A percentile compares a stretch with the other conserved stretches of the same genome.
Evolutionary conservation across 2,113 vertebrate genomes (phyloP).

Genomic region (Chloebia gouldiae): DNA sequence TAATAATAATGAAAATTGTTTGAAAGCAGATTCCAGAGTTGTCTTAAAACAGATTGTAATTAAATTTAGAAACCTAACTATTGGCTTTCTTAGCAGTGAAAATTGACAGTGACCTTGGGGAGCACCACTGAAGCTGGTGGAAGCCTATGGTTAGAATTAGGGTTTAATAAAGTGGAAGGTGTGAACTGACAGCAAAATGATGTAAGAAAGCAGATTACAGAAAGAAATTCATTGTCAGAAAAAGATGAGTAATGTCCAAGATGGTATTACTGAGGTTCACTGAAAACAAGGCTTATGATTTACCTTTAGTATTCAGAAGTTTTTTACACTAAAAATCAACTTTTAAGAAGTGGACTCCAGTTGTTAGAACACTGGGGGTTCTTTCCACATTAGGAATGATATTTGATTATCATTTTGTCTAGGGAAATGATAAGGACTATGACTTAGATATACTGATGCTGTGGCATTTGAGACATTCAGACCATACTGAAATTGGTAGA

Average conservation of each 20-base stretch:
- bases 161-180: neutral
- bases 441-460: neutral
- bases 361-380: neutral
- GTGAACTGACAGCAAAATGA: neutral
- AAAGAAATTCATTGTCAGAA: neutral
- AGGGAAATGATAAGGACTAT: neutral
- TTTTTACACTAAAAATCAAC: neutral
- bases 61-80: neutral
- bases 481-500: neutral
- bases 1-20: neutral
- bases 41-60: neutral
- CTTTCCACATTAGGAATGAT: neutral
- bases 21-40: neutral
- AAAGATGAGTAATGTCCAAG: neutral
- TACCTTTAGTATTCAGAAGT: neutral
- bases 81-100: neutral
- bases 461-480: neutral
- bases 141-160: neutral
- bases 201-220: neutral
- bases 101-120: neutral
- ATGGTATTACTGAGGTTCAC: neutral
- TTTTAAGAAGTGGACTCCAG: neutral
- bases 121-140: neutral
- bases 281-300: neutral
- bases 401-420: neutral